Percentiles rank a stretch among this genome's conserved stretches.
These are phyloP conservation scores for Brachypteracias leptosomus DNA, from an alignment of 2,113 vertebrate species.

Conservation along the genomic window DNA sequence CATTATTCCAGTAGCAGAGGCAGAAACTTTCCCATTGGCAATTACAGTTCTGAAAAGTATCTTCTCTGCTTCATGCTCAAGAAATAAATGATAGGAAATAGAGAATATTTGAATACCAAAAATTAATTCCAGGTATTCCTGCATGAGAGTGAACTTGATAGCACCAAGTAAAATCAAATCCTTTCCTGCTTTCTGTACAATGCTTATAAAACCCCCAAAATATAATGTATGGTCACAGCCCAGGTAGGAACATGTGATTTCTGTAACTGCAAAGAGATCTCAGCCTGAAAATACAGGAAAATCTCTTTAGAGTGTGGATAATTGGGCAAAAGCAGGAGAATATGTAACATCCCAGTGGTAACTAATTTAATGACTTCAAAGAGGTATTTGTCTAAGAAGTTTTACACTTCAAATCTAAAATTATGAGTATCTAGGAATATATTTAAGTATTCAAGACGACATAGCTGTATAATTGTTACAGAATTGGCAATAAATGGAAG, in stretches of 20 bases:
- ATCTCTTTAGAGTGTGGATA: neutral
- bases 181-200: neutral
- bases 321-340: neutral
- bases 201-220: neutral
- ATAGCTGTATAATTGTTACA: neutral
- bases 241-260: accelerated
- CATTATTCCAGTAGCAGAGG: neutral
- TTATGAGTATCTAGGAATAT: neutral
- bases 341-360: neutral
- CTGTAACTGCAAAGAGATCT: neutral
- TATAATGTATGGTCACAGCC: neutral
- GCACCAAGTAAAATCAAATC: neutral
- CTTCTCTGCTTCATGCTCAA: neutral
- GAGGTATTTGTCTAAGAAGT: neutral
- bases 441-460: neutral
- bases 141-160: neutral
- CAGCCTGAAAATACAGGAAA: neutral
- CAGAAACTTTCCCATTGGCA: neutral
- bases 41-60: accelerated
- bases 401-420: neutral
- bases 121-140: neutral
- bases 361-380: neutral
- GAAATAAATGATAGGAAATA: accelerated
- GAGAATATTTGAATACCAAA: neutral
- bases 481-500: neutral